phyloP scores from a whole-genome alignment of 2,888 invertebrate genomes.

The Cinara cedri region DNA sequence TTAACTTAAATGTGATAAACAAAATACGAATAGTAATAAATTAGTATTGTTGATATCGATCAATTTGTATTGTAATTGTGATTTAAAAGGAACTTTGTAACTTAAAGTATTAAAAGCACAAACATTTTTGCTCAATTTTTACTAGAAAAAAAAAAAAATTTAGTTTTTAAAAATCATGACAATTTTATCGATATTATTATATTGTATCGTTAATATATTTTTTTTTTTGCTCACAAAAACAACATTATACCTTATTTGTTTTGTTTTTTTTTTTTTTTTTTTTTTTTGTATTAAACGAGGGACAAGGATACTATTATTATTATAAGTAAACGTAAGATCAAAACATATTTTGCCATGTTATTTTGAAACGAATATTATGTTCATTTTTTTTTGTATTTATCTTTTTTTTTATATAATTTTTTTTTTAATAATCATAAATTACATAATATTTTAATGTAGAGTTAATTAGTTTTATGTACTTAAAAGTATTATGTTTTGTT shows the following conservation, averaged over 20 bases:
- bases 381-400: slow-evolving; percentile 25
- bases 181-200: slow-evolving; percentile 41
- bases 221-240: slow-evolving; percentile 48
- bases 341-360: slow-evolving; percentile 53
- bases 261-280: slow-evolving; percentile 26
- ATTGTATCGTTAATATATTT: slow-evolving; percentile 41
- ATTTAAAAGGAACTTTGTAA: slow-evolving; percentile 44
- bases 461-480: slow-evolving; percentile 54
- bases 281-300: slow-evolving; percentile 37
- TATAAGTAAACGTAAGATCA: slow-evolving; percentile 55
- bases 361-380: slow-evolving; percentile 42
- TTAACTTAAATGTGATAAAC: slow-evolving; percentile 46
- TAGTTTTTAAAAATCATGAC: slow-evolving; percentile 40
- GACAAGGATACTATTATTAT: slow-evolving; percentile 56
- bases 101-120: slow-evolving; percentile 50
- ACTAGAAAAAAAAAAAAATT: slow-evolving; percentile 11
- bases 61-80: slow-evolving; percentile 32
- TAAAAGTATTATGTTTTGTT: slow-evolving; percentile 57
- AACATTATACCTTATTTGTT: slow-evolving; percentile 38
- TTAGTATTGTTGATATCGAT: slow-evolving; percentile 1
- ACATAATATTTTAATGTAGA: slow-evolving; percentile 51
- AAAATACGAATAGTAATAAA: slow-evolving; percentile 6
- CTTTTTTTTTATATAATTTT: slow-evolving; percentile 47
- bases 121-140: slow-evolving; percentile 55
- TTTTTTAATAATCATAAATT: slow-evolving; percentile 41